Base-by-base conservation (phyloP, 1,140 invertebrate species). In the Drosophila lowei region DNA sequence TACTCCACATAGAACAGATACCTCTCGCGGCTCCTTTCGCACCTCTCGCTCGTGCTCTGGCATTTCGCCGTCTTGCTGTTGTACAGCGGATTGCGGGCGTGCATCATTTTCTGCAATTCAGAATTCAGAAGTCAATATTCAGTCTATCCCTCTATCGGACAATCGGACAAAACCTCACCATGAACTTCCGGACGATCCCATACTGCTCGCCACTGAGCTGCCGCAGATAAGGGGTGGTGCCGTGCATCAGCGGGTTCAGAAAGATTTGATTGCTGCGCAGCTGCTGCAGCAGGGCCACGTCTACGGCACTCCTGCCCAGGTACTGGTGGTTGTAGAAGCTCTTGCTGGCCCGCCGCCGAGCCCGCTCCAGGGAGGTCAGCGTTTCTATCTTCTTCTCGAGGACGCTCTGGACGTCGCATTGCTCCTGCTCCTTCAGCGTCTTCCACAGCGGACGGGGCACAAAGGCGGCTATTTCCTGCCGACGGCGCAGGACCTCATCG, bases 361-460 rank as follows among this genome's bases (percentile, higher is more conserved):
- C 78, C 6, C 25, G 60, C 8, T 90, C 84, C 63, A 84, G 28
- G 0, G 57, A 55, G 0, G 73, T 65, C 0, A 73, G 2, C 0
- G 13, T n/a, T 0, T 21, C 21, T 2, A 43, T 42, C 48, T 67
- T 49, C 46, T 64, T 70, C 0, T 72, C 53, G 0, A 55, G n/a
- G 1, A 86, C 16, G 42, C 90, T 91, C 30, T 83, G 57, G 0
- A 91, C 80, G 50, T 91, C 90, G 44, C 90, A 91, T 8, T 72
- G 15, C 0, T 34, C 41, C 7, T 58, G 52, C 3, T 86, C 73
- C 1, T 42, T 62, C 21, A 71, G 25, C 23, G 52, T 47, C 42
- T 90, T 80, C 90, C 90, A 91, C 0, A 77, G 44, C 0, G 73
- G 77, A 7, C 66, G 76, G 6, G 65, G 25, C 43, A 57, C 44